Evolutionary conservation across 2,797 vertebrate species (phyloP).

Genomic region (Sebastes matsubarae): DNA sequence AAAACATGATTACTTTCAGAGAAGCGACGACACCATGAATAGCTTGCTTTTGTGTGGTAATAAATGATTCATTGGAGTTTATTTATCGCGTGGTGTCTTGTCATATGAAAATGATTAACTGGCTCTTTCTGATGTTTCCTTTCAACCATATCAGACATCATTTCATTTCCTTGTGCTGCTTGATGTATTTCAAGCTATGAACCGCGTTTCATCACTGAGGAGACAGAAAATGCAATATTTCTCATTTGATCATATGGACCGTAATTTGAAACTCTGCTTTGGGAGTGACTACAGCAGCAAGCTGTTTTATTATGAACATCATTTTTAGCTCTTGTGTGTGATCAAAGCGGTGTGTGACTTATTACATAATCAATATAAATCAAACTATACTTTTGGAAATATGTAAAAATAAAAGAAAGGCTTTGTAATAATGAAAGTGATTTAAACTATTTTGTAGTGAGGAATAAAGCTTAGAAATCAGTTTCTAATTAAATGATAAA

Average conservation of each 20-base stretch:
- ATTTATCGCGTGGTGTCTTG: conserved; percentile 67
- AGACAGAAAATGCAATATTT: conserved; percentile 47
- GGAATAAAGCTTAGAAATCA: conserved; percentile 1
- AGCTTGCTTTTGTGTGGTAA: conserved; percentile 61
- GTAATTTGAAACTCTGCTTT: conserved; percentile 39
- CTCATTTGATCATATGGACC: conserved; percentile 31
- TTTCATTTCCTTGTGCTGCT: conserved; percentile 66
- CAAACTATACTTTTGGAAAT: background rate
- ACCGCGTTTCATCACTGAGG: conserved; percentile 53
- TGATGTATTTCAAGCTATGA: conserved; percentile 48
- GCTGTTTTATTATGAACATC: conserved; percentile 5
- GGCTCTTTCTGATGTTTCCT: conserved; percentile 65
- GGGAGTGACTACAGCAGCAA: background rate
- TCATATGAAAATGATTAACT: conserved; percentile 76
- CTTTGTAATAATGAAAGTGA: background rate
- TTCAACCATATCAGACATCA: conserved; percentile 69
- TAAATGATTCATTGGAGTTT: conserved; percentile 72
- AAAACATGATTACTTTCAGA: conserved; percentile 70
- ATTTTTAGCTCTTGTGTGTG: conserved; percentile 2
- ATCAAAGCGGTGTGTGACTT: conserved; percentile 16
- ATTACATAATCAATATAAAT: conserved; percentile 7
- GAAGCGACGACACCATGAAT: conserved; percentile 42
- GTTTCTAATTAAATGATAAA: background rate
- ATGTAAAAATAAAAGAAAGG: background rate
- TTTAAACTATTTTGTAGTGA: background rate